Conservation (phyloP, 2,113 vertebrate genomes). For the Fregetta grallaria region DNA sequence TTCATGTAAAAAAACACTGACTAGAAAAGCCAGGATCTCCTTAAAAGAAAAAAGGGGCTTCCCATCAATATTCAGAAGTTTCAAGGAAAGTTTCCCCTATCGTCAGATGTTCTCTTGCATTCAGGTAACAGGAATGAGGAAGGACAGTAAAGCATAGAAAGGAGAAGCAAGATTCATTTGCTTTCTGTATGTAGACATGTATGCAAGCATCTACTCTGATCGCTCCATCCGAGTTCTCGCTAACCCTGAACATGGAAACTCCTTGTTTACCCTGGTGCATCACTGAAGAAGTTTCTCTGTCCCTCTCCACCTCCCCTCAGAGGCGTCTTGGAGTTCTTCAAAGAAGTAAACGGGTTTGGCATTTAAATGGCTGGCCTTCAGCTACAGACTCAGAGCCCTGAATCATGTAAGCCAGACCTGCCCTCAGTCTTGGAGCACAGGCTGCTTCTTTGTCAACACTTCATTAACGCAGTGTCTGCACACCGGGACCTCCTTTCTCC, state of each 20-base stretch:
- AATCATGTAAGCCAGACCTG: neutral
- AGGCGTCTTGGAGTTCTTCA: neutral
- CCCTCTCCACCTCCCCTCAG: neutral
- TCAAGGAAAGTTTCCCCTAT: neutral
- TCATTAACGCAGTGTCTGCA: neutral
- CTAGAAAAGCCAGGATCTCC: neutral
- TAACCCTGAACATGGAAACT: neutral
- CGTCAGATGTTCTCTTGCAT: neutral
- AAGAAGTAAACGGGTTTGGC: neutral
- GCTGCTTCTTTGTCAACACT: neutral
- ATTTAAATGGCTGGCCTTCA: neutral
- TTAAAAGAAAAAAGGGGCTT: neutral
- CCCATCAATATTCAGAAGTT: neutral
- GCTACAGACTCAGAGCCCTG: neutral
- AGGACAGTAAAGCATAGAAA: neutral
- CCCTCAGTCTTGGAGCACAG: neutral
- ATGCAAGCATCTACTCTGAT: neutral
- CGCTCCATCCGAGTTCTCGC: neutral
- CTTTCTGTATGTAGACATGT: neutral
- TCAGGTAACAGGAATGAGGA: neutral
- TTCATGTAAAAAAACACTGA: neutral
- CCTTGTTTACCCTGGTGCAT: neutral
- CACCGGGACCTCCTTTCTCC: neutral
- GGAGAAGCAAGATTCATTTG: neutral
- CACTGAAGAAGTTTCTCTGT: neutral